Percentiles rank a stretch among this genome's conserved stretches.
These are phyloP conservation scores for Nasonia longicornis DNA, from an alignment of 1,140 invertebrate genomes.

Conservation along the genomic window DNA sequence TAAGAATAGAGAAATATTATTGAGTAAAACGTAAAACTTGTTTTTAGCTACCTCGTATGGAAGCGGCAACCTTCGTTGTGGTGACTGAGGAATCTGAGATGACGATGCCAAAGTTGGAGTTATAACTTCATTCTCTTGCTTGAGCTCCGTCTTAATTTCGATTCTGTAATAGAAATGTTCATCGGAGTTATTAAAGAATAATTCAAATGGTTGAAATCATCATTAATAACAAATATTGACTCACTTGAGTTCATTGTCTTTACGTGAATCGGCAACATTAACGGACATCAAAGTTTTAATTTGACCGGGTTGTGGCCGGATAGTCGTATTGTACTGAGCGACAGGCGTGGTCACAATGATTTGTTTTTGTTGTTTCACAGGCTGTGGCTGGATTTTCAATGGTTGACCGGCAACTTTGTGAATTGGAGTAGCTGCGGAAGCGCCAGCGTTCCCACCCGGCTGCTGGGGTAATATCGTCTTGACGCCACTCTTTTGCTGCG, in stretches of 20 bases:
- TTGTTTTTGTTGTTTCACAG: slow-evolving; percentile 58
- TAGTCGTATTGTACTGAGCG: slow-evolving; percentile 51
- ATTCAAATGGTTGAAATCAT: slow-evolving; percentile 18
- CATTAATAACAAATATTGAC: slow-evolving; percentile 2
- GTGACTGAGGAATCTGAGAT: slow-evolving; percentile 52
- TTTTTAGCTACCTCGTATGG: slow-evolving; percentile 61
- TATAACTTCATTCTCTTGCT: slow-evolving; percentile 55
- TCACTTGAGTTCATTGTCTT: slow-evolving; percentile 57
- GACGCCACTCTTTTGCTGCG: slow-evolving; percentile 11
- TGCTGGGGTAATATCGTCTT: slow-evolving; percentile 23
- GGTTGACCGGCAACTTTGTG: slow-evolving; percentile 17
- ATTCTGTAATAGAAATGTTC: background rate
- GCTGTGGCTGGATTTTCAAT: slow-evolving; percentile 59
- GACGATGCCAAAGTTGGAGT: slow-evolving; percentile 31
- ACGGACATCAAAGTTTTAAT: slow-evolving; percentile 60
- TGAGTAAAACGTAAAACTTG: background rate
- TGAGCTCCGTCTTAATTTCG: slow-evolving; percentile 52
- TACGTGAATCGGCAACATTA: slow-evolving; percentile 48
- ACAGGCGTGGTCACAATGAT: slow-evolving; percentile 45
- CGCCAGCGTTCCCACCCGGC: too few species aligned
- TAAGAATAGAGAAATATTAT: background rate
- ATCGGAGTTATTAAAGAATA: background rate
- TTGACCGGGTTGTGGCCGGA: slow-evolving; percentile 53
- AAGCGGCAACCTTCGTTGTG: slow-evolving; percentile 60
- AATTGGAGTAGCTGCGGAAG: background rate